Percentiles rank a stretch among this genome's conserved stretches.
These are phyloP conservation scores for Habropoda laboriosa DNA, from an alignment of 1,140 invertebrate genomes.

Conservation along the genomic window DNA sequence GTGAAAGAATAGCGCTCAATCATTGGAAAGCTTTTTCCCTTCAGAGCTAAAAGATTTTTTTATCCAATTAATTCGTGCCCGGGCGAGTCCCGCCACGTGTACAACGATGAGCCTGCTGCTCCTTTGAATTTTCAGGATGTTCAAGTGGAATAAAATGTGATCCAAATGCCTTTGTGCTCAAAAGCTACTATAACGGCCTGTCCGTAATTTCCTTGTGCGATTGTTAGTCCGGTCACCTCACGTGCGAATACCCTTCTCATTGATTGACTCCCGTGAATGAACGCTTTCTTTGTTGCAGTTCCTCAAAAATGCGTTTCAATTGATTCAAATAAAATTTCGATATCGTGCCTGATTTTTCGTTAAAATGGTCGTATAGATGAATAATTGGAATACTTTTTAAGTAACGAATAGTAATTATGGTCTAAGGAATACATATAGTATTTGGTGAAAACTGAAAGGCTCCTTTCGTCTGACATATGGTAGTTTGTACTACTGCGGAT, in stretches of 20 bases:
- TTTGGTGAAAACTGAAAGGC: too few species aligned
- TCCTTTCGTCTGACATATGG: background rate
- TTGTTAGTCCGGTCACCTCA: background rate
- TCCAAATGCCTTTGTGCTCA: background rate
- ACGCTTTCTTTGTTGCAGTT: too few species aligned
- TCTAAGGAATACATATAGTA: too few species aligned
- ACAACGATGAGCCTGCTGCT: background rate
- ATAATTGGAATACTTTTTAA: too few species aligned
- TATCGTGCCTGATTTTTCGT: too few species aligned
- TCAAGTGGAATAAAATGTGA: slow-evolving; percentile 36
- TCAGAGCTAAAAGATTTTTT: slow-evolving; percentile 44
- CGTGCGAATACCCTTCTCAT: too few species aligned
- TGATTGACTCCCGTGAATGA: background rate
- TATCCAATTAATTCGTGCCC: slow-evolving; percentile 39
- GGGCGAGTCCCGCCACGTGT: background rate
- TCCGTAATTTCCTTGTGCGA: background rate
- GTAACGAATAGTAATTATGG: too few species aligned
- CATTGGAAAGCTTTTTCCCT: slow-evolving; percentile 28
- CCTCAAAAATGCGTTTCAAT: too few species aligned
- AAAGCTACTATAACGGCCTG: background rate
- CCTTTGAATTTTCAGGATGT: slow-evolving; percentile 37
- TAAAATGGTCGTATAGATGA: too few species aligned
- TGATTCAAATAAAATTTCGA: too few species aligned
- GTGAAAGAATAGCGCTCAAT: slow-evolving; percentile 24
- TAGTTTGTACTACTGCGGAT: background rate